Base-by-base conservation (phyloP, 1,140 invertebrate species). In the Thalassaphorura encarpata region DNA sequence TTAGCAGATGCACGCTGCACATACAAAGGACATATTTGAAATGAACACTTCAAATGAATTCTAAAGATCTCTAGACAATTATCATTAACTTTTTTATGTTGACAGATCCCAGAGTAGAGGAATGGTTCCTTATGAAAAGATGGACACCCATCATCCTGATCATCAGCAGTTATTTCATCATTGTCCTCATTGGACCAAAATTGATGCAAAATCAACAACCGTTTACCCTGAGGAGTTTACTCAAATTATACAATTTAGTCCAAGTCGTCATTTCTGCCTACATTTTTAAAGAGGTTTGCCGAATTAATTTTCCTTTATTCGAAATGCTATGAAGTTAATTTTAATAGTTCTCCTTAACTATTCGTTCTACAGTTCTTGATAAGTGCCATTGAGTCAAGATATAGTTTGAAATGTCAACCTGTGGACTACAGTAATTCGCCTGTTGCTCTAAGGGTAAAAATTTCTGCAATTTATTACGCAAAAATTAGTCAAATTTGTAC, bases 111-210 rank as follows among this genome's bases (percentile, higher is more conserved):
- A 78, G 93, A 59, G 88, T 94, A 26, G 83, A 82, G 55, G 80
- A 83, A 65, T 96, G 90, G 89, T 73, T 82, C 18, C 80, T 97
- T 76, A 90, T 94, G 83, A 83, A 81, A 48, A 85, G 86, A 58
- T 89, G 89, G n/a, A 76, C 85, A 64, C 90, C 91, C 21, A 96
- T 91, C 2, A 68, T 94, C 24, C 72, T 74, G n/a, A 80, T 89
- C 62, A 93, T 89, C 71, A 60, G 93, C 36, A 83, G 79, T 60
- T 93, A 91, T 72, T 87, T 83, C 43, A 85, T 87, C 68, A 84
- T 87, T 67, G 84, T 87, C 47, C 80, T 82, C 33, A 69, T 91
- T 53, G 89, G 89, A 15, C 88, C 87, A 46, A 81, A 80, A 67
- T 71, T 84, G 42, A 94, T 94, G 90, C 83, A 86, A 71, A 82